Percentiles rank a stretch among this genome's conserved stretches.
Evolutionary conservation across 2,113 vertebrate genomes (phyloP).

Genomic region (Semnornis frantzii): DNA sequence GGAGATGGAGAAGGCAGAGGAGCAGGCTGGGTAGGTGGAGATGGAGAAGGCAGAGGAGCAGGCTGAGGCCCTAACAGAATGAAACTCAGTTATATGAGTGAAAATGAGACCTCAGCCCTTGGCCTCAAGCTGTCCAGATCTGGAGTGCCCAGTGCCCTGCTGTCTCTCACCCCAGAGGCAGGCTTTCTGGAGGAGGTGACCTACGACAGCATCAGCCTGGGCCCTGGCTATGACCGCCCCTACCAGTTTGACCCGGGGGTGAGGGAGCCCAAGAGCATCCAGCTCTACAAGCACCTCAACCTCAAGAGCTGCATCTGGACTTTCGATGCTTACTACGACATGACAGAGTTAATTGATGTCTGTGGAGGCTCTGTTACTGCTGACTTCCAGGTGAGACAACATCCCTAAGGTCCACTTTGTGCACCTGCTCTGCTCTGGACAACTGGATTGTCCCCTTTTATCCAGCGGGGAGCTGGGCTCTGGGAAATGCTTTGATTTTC

Average conservation of each 20-base stretch:
- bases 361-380: slow-evolving; percentile 95
- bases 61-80: neutral
- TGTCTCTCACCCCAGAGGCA: slow-evolving; percentile 77
- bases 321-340: slow-evolving; percentile 95
- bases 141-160: neutral
- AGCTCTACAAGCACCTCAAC: slow-evolving; percentile 95
- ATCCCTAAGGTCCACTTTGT: neutral
- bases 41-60: no score
- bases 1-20: no score
- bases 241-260: slow-evolving; percentile 90
- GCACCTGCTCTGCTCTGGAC: neutral
- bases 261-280: slow-evolving; percentile 88
- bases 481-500: neutral
- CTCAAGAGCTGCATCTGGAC: slow-evolving; percentile 99
- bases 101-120: neutral
- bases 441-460: neutral
- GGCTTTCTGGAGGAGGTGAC: slow-evolving; percentile 90
- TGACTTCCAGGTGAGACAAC: slow-evolving; percentile 91
- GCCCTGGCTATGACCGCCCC: slow-evolving; percentile 92
- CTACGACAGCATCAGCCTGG: slow-evolving; percentile 82
- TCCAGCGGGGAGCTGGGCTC: neutral
- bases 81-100: neutral
- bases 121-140: neutral
- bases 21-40: no score
- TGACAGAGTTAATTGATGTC: slow-evolving; percentile 96